These are phyloP conservation scores for Entomobrya multifasciata DNA, from an alignment of 2,888 invertebrate species.

Conservation along the genomic window DNA sequence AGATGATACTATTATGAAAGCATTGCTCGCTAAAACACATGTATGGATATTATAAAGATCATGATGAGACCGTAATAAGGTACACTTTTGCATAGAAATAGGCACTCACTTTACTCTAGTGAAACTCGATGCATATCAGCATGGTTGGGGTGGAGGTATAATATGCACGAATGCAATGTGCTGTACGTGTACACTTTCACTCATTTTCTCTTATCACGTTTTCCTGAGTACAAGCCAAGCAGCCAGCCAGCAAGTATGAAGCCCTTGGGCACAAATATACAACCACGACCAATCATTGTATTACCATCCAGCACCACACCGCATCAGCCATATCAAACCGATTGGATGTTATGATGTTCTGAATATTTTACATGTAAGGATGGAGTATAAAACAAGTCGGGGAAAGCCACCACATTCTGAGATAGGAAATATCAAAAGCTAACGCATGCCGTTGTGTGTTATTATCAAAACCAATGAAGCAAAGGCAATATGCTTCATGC, in stretches of 20 bases:
- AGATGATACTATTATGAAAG: conserved; percentile 12
- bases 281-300: conserved; percentile 6
- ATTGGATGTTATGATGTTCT: conserved; percentile 6
- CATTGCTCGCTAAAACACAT: not conserved
- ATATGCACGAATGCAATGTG: not conserved
- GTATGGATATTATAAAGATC: conserved; percentile 17
- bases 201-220: conserved; percentile 17
- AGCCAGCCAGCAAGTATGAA: too few species aligned
- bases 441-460: conserved; percentile 50
- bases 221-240: conserved; percentile 8
- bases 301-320: conserved; percentile 16
- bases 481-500: not conserved
- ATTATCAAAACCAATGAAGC: conserved; percentile 52
- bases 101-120: too few species aligned
- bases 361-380: not conserved
- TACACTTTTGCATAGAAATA: conserved; percentile 30
- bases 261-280: conserved; percentile 37
- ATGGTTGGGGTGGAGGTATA: too few species aligned
- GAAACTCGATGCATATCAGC: too few species aligned
- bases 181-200: conserved; percentile 11
- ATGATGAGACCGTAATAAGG: not conserved
- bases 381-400: too few species aligned
- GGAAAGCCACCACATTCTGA: not conserved
- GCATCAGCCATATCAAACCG: not conserved
- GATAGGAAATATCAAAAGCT: conserved; percentile 6